A percentile compares a stretch with the other conserved stretches of the same genome.
Evolutionary conservation across 2,113 vertebrate species (phyloP).

Genomic region (Arenaria interpres): DNA sequence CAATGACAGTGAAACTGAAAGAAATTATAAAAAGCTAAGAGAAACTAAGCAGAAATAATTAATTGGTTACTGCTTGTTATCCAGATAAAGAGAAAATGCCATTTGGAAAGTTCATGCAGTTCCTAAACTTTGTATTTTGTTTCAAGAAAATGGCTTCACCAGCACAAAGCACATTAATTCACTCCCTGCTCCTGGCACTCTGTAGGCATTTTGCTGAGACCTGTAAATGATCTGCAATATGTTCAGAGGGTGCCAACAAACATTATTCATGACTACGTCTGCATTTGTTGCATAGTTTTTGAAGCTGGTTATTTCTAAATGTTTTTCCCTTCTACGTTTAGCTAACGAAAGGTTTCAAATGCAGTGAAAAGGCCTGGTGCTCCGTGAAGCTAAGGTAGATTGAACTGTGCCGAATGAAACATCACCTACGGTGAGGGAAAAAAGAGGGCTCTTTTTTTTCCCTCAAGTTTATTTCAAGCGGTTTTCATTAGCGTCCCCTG

Average conservation of each 20-base stretch:
- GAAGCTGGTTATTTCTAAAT: not conserved
- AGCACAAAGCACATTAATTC: not conserved
- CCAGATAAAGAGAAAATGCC: not conserved
- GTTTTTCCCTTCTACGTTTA: not conserved
- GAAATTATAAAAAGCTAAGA: slow-evolving; percentile 1
- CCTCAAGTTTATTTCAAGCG: not conserved
- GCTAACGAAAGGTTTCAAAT: not conserved
- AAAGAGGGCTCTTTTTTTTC: not conserved
- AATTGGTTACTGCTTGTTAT: not conserved
- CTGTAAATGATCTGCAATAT: slow-evolving; percentile 29
- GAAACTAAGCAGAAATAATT: not conserved
- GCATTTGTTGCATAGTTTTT: slow-evolving; percentile 8
- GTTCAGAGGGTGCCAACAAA: slow-evolving; percentile 20
- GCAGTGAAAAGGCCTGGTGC: not conserved
- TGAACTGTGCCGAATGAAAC: not conserved
- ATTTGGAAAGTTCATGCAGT: not conserved
- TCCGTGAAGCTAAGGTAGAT: not conserved
- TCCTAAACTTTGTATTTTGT: not conserved
- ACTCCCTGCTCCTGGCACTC: not conserved
- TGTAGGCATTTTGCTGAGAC: slow-evolving; percentile 32
- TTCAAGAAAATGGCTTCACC: not conserved
- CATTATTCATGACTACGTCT: not conserved
- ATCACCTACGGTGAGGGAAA: not conserved
- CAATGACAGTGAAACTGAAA: not conserved
- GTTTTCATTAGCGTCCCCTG: not conserved